These are phyloP conservation scores for Gobio gobio DNA, from an alignment of 2,113 vertebrate species.

Conservation along the genomic window DNA sequence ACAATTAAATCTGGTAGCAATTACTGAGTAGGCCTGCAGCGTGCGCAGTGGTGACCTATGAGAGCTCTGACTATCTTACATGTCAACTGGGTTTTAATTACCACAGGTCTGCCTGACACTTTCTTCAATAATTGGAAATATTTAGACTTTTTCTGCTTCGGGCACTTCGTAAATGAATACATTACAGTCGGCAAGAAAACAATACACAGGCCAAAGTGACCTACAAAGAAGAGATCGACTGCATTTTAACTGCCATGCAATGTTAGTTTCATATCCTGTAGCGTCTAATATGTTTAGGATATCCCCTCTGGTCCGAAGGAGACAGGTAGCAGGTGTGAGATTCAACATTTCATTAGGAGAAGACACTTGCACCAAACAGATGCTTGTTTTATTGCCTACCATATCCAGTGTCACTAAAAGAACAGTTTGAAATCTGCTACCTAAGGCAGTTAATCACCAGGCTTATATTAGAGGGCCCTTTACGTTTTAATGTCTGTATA, in stretches of 20 bases:
- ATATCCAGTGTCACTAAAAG: slow-evolving; percentile 14
- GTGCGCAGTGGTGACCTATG: slow-evolving; percentile 57
- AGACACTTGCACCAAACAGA: slow-evolving; percentile 30
- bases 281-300: slow-evolving; percentile 41
- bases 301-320: slow-evolving; percentile 36
- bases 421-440: slow-evolving; percentile 36
- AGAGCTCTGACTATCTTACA: slow-evolving; percentile 49
- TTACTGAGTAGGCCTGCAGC: slow-evolving; percentile 42
- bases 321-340: slow-evolving; percentile 36
- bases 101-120: slow-evolving; percentile 68
- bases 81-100: slow-evolving; percentile 78
- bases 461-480: slow-evolving; percentile 43
- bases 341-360: slow-evolving; percentile 30
- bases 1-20: slow-evolving; percentile 21
- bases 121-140: slow-evolving; percentile 77
- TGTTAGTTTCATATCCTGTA: slow-evolving; percentile 38
- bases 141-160: slow-evolving; percentile 63
- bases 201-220: slow-evolving; percentile 51
- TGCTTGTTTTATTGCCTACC: slow-evolving; percentile 30
- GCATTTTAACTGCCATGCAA: slow-evolving; percentile 31
- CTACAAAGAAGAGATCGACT: slow-evolving; percentile 48
- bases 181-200: slow-evolving; percentile 58
- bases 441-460: slow-evolving; percentile 41
- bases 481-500: slow-evolving; percentile 50
- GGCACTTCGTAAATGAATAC: slow-evolving; percentile 53